Evolutionary conservation across 30 jellyfish, hydroid and myxozoan genomes (phyloP).

Genomic region (Hydractinia symbiolongicarpus): DNA sequence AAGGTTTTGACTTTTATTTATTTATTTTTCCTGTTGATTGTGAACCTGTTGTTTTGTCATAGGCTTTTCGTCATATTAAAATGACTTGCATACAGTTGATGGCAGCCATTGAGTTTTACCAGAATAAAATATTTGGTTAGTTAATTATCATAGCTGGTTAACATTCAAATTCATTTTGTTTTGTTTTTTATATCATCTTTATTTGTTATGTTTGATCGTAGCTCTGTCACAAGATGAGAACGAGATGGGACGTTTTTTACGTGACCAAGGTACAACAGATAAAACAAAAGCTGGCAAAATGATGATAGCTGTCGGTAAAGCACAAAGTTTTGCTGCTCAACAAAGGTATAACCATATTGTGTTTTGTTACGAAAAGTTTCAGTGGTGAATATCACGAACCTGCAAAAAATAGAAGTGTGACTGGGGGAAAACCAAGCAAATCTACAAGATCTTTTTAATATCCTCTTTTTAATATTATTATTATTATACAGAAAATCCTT

Average conservation of each 20-base stretch:
- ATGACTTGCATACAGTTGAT: constrained; percentile 78
- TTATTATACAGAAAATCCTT: too few relatives aligned
- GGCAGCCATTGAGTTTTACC: constrained; percentile 85
- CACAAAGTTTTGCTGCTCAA: constrained; percentile 97
- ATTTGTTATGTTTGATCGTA: background rate
- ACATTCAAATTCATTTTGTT: background rate
- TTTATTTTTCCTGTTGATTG: background rate
- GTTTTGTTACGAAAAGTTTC: background rate
- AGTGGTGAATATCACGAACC: too few relatives aligned
- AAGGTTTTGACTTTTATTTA: background rate
- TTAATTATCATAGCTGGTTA: background rate
- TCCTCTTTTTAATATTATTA: background rate
- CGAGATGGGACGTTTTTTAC: constrained; percentile 95
- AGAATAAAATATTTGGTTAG: constrained; percentile 88
- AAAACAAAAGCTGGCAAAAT: constrained; percentile 97
- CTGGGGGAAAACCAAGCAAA: background rate
- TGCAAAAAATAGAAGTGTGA: background rate
- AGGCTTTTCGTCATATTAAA: constrained; percentile 88
- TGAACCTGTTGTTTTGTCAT: background rate
- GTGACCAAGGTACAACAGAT: constrained; percentile 92
- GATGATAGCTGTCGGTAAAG: constrained; percentile 99
- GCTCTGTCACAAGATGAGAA: constrained; percentile 97
- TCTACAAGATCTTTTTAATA: background rate
- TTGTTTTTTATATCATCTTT: too few relatives aligned
- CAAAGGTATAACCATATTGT: constrained; percentile 48